These are phyloP conservation scores for Buathra laborator DNA, from an alignment of 2,888 invertebrate species.

Conservation along the genomic window DNA sequence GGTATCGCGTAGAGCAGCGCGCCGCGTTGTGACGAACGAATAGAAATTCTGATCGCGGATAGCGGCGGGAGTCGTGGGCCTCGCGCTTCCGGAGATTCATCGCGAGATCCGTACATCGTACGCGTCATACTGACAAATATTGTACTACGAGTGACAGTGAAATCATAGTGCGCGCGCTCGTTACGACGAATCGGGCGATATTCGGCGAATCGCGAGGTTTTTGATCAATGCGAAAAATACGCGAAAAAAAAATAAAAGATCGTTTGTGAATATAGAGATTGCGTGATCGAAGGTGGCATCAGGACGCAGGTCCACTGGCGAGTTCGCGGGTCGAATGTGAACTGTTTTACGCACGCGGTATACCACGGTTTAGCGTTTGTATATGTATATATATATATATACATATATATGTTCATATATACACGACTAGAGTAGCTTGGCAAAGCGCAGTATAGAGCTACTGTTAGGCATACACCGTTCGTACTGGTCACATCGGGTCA, in stretches of 20 bases:
- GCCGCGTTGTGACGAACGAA: slow-evolving; percentile 8
- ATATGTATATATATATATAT: neutral
- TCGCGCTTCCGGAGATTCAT: slow-evolving; percentile 25
- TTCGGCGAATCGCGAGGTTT: neutral
- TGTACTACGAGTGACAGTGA: slow-evolving; percentile 4
- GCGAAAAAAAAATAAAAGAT: neutral
- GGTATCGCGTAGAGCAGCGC: neutral
- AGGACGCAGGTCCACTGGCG: slow-evolving; percentile 56
- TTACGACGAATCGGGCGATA: neutral
- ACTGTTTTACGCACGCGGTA: slow-evolving; percentile 42
- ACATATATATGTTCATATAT: slow-evolving; percentile 26
- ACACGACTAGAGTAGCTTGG: neutral
- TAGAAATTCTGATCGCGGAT: slow-evolving; percentile 42
- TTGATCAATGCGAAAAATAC: neutral
- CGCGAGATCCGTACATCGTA: neutral
- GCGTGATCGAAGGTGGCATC: slow-evolving; percentile 43
- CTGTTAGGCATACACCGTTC: slow-evolving; percentile 23
- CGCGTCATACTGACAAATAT: neutral
- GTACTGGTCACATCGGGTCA: slow-evolving; percentile 63
- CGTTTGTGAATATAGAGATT: slow-evolving; percentile 7
- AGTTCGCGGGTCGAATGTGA: slow-evolving; percentile 67
- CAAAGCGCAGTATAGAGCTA: slow-evolving; percentile 5
- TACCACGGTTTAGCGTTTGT: neutral
- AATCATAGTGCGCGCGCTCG: neutral
- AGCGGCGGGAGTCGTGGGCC: slow-evolving; percentile 15